Evolutionary conservation across 2,797 vertebrate genomes (phyloP).

Genomic region (Trematomus bernacchii): DNA sequence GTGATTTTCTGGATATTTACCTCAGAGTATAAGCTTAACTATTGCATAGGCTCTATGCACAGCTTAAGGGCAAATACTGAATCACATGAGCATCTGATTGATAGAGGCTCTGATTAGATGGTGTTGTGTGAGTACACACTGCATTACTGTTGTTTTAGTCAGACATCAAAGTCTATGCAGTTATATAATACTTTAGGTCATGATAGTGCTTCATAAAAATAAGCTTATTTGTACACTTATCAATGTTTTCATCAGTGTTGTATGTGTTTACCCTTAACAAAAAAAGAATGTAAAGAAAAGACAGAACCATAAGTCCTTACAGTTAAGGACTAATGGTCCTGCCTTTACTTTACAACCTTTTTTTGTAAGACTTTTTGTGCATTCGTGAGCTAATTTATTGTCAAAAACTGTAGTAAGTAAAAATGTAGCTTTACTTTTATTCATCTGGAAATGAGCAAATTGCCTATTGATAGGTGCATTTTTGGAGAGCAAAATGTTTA

Average conservation of each 20-base stretch:
- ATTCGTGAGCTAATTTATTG: background rate
- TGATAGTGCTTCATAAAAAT: too few species aligned
- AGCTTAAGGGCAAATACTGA: conserved; percentile 13
- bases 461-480: background rate
- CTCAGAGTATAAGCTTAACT: conserved; percentile 15
- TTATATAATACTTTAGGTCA: background rate
- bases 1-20: conserved; percentile 40
- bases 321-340: background rate
- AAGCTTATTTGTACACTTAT: background rate
- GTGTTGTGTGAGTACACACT: background rate
- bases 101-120: background rate
- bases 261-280: background rate
- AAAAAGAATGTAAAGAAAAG: too few species aligned
- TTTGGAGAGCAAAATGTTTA: background rate
- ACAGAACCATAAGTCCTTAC: too few species aligned
- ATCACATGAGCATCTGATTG: conserved; percentile 42
- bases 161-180: background rate
- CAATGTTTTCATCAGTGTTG: background rate
- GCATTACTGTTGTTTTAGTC: background rate
- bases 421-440: background rate
- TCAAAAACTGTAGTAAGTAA: background rate
- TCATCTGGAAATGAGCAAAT: background rate
- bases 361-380: background rate
- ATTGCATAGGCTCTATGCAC: background rate
- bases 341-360: background rate